A percentile compares a stretch with the other conserved stretches of the same genome.
These are phyloP conservation scores for Daubentonia madagascariensis DNA, from an alignment of 2,113 vertebrate species.

Conservation along the genomic window DNA sequence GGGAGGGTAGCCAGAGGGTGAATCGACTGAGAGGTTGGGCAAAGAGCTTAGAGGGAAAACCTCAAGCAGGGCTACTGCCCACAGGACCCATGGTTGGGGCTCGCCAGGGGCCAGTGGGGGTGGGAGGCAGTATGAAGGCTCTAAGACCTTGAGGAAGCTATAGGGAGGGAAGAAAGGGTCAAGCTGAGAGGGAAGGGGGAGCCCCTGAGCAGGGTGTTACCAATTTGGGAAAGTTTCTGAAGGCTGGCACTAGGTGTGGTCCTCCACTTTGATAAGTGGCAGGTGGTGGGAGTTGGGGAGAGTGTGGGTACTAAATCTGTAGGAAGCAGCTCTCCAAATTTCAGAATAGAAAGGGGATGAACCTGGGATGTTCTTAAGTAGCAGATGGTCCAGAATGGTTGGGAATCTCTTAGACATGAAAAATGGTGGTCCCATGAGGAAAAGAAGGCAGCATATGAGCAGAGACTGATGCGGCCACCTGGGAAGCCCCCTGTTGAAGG, in stretches of 20 bases:
- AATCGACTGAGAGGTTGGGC: neutral
- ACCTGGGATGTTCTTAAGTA: neutral
- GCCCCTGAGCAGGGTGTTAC: neutral
- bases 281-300: neutral
- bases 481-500: neutral
- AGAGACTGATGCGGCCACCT: neutral
- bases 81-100: neutral
- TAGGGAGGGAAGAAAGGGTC: neutral
- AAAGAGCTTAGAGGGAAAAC: neutral
- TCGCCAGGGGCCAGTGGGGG: neutral
- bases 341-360: neutral
- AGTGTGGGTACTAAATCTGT: neutral
- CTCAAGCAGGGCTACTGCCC: neutral
- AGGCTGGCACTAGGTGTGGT: no score
- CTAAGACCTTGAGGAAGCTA: neutral
- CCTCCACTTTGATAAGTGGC: neutral
- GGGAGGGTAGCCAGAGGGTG: neutral
- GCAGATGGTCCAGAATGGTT: neutral
- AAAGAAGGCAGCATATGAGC: neutral
- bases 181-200: neutral
- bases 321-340: neutral
- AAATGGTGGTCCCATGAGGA: neutral
- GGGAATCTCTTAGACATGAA: neutral
- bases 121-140: neutral
- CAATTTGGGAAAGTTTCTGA: neutral